Evolutionary conservation across 2,113 vertebrate genomes (phyloP).

Genomic region (Barbus barbus): DNA sequence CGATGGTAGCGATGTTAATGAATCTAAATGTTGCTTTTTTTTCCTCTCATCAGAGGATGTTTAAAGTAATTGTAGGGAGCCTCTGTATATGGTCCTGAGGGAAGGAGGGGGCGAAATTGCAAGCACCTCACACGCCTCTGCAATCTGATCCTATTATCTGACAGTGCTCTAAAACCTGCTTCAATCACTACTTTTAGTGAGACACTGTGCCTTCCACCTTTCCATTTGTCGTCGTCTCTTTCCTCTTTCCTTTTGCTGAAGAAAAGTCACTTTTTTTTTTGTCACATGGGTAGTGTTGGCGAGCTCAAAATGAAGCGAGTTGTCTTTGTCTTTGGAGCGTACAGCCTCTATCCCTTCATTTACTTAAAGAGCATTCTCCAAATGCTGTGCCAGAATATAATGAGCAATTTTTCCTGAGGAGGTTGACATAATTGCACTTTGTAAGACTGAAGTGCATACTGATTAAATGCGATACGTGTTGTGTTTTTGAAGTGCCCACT

Average conservation of each 20-base stretch:
- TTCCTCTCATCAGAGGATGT: constrained; percentile 58
- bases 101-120: constrained; percentile 60
- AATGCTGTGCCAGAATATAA: constrained; percentile 13
- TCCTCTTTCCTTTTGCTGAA: constrained; percentile 1
- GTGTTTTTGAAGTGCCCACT: constrained; percentile 10
- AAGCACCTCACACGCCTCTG: constrained; percentile 61
- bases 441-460: not conserved
- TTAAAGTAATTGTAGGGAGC: constrained; percentile 66
- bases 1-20: constrained; percentile 64
- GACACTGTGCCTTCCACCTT: constrained; percentile 40
- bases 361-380: constrained; percentile 11
- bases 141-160: constrained; percentile 71
- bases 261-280: constrained; percentile 4
- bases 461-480: not conserved
- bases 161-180: constrained; percentile 66
- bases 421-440: constrained; percentile 26
- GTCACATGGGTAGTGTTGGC: not conserved
- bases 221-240: constrained; percentile 37
- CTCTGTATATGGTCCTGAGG: constrained; percentile 64
- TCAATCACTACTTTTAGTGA: constrained; percentile 65
- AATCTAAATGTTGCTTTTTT: constrained; percentile 62
- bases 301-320: not conserved
- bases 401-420: constrained; percentile 3
- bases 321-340: constrained; percentile 6
- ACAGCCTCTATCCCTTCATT: not conserved